Conservation (phyloP, 1,140 invertebrate species). For the Cotesia vestalis region DNA sequence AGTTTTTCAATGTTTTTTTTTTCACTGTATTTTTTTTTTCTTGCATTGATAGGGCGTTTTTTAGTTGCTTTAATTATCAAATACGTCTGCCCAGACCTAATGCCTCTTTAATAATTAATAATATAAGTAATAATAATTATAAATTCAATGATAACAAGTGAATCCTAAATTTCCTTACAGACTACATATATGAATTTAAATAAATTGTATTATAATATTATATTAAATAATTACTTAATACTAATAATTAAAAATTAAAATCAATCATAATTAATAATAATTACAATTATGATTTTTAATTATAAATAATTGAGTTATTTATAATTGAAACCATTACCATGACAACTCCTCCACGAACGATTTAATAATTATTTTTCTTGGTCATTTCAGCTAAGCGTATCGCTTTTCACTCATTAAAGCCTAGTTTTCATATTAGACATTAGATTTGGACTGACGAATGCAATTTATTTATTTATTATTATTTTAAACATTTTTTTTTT, state of each 20-base stretch:
- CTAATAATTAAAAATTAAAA: no score
- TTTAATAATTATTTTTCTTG: constrained; percentile 1
- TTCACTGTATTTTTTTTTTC: background rate
- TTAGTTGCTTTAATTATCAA: background rate
- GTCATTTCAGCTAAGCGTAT: constrained; percentile 6
- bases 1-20: background rate
- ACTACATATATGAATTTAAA: background rate
- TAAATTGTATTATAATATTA: no score
- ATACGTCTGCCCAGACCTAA: constrained; percentile 8
- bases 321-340: background rate
- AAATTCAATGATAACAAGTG: background rate
- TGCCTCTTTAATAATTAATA: background rate
- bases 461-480: background rate
- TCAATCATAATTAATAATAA: no score
- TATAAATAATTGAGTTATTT: background rate
- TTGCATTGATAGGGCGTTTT: constrained; percentile 15
- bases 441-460: constrained; percentile 13
- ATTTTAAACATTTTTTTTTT: background rate
- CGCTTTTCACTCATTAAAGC: constrained; percentile 19
- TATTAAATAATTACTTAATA: no score
- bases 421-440: constrained; percentile 6
- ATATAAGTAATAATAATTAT: background rate
- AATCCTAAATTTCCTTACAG: background rate
- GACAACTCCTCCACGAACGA: no score
- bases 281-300: no score